Evolutionary conservation across 2,113 vertebrate genomes (phyloP), one percentile per base, ranked within the genome.

Genomic region (zebrafish (Danio rerio)): DNA sequence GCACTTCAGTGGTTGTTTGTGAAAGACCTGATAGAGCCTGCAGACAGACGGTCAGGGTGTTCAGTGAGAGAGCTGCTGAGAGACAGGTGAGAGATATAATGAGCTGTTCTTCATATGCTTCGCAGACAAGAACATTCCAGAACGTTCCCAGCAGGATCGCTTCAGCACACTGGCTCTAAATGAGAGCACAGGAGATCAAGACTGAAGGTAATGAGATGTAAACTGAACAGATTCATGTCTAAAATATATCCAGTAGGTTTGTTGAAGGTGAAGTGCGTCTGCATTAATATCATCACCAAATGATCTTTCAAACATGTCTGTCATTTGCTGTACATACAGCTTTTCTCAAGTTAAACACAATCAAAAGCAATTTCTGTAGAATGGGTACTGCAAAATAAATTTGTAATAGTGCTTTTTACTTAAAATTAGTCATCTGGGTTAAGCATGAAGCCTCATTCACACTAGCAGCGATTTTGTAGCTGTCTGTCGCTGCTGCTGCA

Each of bases 1-100:
- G 87, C 85, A 82, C 88, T 89, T 87, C 86, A 83, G 69, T 87
- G 81, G 40, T 75, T 86, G 89, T 88, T 90, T 90, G 84, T 84
- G 31, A 68, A 88, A 87, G 86, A 89, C 88, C 83, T 80, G 85
- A 90, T 90, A 86, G 90, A 90, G 81, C 71, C 75, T 62, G 31
- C 83, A 83, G 83, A 86, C 74, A 56, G 15, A 5, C n/a, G 83
- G 78, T 53, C 69, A 72, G 12, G 84, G 81, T 59, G 74, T 75
- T 62, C 43, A 8, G 73, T 59, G 11, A 76, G 73, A 21, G 55
- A 76, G 55, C 58, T 47, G 89, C 81, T 86, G 87, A 91, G 81
- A 87, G 90, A 91, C 56, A 80, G 69, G 72, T 81, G 89, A 89
- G 86, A 87, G 85, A 81, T 66, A 80, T 81, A 89, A 88, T 84